phyloP scores from a whole-genome alignment of 2,797 vertebrate genomes.

The Natrix natrix region DNA sequence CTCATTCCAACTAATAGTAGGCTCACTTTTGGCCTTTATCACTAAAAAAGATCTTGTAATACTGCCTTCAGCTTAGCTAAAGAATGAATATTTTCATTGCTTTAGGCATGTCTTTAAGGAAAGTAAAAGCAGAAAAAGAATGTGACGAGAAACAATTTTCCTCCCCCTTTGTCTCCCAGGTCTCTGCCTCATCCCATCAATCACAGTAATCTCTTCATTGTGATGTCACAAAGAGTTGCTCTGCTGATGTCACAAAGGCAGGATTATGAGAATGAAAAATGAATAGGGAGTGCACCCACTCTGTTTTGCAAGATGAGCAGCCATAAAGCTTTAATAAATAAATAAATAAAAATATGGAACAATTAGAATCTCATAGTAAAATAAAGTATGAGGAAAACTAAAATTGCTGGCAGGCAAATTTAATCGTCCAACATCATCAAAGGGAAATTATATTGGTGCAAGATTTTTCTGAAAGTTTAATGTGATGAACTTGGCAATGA shows the following conservation, averaged over 20 bases:
- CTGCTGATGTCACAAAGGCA: not conserved
- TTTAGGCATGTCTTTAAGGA: not conserved
- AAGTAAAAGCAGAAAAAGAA: accelerated
- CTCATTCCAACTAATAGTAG: not conserved
- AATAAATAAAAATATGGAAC: not conserved
- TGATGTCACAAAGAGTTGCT: not conserved
- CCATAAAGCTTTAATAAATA: not conserved
- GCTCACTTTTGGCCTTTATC: not conserved
- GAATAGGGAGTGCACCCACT: not conserved
- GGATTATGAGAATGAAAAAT: not conserved
- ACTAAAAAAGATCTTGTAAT: not conserved
- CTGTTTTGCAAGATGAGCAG: not conserved
- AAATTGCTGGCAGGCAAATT: not conserved
- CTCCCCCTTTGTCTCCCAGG: not conserved
- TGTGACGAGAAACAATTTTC: not conserved
- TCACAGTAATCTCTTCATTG: not conserved
- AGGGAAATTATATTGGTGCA: not conserved
- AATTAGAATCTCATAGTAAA: not conserved
- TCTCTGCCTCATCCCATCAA: not conserved
- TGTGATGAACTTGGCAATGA: not conserved
- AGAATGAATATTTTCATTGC: not conserved
- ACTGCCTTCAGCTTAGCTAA: not conserved
- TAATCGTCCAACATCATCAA: not conserved
- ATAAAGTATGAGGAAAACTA: not conserved
- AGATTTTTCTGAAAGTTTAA: not conserved